Percentiles rank a stretch among this genome's conserved stretches.
Conservation (phyloP, 2,797 vertebrate genomes). For the Bradypus variegatus region DNA sequence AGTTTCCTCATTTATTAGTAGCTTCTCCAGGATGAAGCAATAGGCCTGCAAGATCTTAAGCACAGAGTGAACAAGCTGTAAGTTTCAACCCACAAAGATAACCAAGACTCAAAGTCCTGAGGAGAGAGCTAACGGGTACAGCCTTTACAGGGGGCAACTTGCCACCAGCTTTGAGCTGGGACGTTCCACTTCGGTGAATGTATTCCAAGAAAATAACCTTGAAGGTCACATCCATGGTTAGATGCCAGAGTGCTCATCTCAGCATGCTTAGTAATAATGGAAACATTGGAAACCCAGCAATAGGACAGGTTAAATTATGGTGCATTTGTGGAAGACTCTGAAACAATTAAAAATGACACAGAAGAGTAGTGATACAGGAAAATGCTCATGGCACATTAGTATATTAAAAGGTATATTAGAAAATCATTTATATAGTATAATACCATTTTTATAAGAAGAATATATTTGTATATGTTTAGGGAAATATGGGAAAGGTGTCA, state of each 20-base stretch:
- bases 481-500: not conserved
- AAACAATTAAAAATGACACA: not conserved
- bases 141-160: not conserved
- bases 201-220: not conserved
- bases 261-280: not conserved
- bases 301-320: not conserved
- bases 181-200: not conserved
- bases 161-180: not conserved
- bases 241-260: not conserved
- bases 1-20: slow-evolving; percentile 95
- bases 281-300: not conserved
- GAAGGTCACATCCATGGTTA: not conserved
- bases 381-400: not conserved
- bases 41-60: slow-evolving; percentile 91
- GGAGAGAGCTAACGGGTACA: not conserved
- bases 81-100: not conserved
- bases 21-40: slow-evolving; percentile 93
- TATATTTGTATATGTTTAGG: not conserved
- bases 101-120: not conserved
- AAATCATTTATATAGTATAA: not conserved
- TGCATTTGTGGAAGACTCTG: not conserved
- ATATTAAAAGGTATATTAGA: not conserved
- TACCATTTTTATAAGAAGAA: not conserved
- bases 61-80: not conserved
- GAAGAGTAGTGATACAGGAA: not conserved